Percentiles rank a stretch among this genome's conserved stretches.
Conservation (phyloP, 2,797 vertebrate species). For the Potorous gilbertii region DNA sequence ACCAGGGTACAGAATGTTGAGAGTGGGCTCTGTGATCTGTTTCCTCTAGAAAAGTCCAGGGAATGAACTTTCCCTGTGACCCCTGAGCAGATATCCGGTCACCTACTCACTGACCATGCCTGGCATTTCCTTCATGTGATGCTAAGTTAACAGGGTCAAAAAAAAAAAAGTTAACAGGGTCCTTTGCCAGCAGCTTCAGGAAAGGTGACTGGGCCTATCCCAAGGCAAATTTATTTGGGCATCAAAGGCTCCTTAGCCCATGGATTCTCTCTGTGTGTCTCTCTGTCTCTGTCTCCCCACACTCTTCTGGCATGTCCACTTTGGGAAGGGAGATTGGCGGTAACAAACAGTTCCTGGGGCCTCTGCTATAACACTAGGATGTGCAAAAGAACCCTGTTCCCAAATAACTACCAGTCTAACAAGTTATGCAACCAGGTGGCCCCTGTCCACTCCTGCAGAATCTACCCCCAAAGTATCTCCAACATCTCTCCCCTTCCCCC, state of each 20-base stretch:
- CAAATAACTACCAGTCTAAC: not conserved
- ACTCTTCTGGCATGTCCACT: not conserved
- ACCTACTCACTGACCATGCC: not conserved
- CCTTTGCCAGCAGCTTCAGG: not conserved
- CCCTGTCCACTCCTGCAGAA: not conserved
- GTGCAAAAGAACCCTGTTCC: not conserved
- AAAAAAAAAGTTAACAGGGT: not conserved
- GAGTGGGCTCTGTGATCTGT: no score
- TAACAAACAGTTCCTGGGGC: not conserved
- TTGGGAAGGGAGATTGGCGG: not conserved
- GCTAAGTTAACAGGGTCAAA: not conserved
- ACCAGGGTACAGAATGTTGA: not conserved
- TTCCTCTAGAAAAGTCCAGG: not conserved
- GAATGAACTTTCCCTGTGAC: no score
- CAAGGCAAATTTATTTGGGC: not conserved
- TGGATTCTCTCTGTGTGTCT: no score
- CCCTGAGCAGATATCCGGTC: no score
- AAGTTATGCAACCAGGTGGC: not conserved
- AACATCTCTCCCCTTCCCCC: not conserved
- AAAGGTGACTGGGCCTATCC: not conserved
- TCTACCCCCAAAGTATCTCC: not conserved
- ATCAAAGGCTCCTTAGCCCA: no score
- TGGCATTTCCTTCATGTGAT: not conserved
- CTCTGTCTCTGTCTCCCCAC: not conserved
- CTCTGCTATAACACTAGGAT: not conserved